phyloP scores from a whole-genome alignment of 2,888 invertebrate genomes.

The Dasypogon diadema region DNA sequence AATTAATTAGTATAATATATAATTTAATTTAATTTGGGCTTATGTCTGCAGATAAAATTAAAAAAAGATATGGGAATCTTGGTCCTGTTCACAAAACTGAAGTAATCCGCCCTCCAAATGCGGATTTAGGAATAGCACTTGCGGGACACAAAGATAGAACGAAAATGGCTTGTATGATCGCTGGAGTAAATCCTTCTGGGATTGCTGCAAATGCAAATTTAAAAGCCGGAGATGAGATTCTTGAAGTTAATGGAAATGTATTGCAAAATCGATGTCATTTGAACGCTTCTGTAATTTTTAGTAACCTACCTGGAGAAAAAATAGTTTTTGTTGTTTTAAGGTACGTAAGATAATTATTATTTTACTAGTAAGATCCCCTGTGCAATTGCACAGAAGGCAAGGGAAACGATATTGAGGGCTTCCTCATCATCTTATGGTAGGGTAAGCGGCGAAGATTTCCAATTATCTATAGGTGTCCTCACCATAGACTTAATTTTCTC shows the following conservation, averaged over 20 bases:
- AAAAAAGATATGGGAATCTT: conserved; percentile 89
- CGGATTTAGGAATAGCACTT: conserved; percentile 89
- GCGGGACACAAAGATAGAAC: conserved; percentile 95
- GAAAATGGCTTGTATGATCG: conserved; percentile 96
- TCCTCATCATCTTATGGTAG: too few species aligned
- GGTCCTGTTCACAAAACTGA: conserved; percentile 76
- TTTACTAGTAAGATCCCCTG: too few species aligned
- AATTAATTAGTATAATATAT: conserved; percentile 54
- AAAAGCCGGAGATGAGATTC: conserved; percentile 92
- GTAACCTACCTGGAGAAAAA: conserved; percentile 83
- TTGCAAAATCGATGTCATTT: conserved; percentile 95
- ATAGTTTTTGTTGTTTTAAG: conserved; percentile 89
- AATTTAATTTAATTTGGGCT: conserved; percentile 70
- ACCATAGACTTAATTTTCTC: too few species aligned
- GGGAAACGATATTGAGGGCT: too few species aligned
- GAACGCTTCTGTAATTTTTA: conserved; percentile 96
- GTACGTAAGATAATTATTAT: too few species aligned
- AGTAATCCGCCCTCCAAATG: conserved; percentile 79
- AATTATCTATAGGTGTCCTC: too few species aligned
- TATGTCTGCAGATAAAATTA: conserved; percentile 92
- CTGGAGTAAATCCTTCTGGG: conserved; percentile 93
- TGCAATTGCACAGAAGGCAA: too few species aligned
- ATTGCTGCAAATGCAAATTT: conserved; percentile 81
- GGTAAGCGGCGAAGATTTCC: too few species aligned
- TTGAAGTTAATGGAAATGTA: conserved; percentile 96